These are phyloP conservation scores for Trilocha varians DNA, from an alignment of 2,888 invertebrate genomes.

Conservation along the genomic window DNA sequence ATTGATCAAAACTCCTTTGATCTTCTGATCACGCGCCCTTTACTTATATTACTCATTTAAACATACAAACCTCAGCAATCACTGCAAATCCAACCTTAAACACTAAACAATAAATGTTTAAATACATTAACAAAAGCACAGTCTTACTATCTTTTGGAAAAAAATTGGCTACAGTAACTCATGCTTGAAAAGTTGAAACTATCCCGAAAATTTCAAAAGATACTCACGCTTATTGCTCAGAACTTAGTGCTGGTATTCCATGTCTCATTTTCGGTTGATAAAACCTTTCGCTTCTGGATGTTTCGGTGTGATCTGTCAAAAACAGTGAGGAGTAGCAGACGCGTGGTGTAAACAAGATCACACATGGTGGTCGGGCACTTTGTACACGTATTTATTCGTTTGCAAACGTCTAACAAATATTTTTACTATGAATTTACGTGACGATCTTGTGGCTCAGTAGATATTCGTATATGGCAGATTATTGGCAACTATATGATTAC, in stretches of 20 bases:
- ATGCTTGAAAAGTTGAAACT: constrained; percentile 11
- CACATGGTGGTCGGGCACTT: constrained; percentile 32
- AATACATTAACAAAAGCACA: constrained; percentile 3
- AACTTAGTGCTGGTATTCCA: constrained; percentile 10
- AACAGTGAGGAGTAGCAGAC: constrained; percentile 64
- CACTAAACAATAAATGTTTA: constrained; percentile 1
- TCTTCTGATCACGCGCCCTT: constrained; percentile 63
- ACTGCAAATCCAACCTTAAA: constrained; percentile 14
- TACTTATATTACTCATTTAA: constrained; percentile 53
- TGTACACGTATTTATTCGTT: neutral
- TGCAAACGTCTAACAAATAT: neutral
- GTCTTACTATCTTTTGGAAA: constrained; percentile 14
- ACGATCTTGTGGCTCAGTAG: no score
- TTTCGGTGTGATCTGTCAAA: constrained; percentile 52
- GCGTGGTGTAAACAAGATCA: constrained; percentile 50
- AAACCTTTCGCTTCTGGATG: constrained; percentile 11
- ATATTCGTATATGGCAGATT: no score
- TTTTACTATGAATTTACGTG: neutral
- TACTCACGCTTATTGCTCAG: constrained; percentile 5
- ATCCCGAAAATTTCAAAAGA: constrained; percentile 2
- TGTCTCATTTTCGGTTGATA: neutral
- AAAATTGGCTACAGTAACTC: constrained; percentile 8
- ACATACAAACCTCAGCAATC: constrained; percentile 15
- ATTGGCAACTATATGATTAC: no score
- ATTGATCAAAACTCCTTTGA: constrained; percentile 62